phyloP scores from a whole-genome alignment of 2,113 vertebrate genomes.

The Scopus umbretta region DNA sequence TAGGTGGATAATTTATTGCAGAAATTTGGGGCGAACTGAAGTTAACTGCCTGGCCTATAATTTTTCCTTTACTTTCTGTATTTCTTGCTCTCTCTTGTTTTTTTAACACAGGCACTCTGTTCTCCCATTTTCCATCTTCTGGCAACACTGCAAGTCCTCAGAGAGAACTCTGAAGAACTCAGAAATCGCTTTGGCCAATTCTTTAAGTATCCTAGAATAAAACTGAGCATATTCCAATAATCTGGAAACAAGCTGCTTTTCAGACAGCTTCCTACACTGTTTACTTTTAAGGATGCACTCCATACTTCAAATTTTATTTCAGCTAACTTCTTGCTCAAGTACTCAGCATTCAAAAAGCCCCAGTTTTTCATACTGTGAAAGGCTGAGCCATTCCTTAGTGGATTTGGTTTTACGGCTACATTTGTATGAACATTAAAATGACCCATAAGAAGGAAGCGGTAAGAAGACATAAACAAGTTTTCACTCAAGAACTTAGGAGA shows the following conservation, averaged over 20 bases:
- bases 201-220: background rate
- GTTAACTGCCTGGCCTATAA: background rate
- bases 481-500: background rate
- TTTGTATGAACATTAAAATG: background rate
- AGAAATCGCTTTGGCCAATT: background rate
- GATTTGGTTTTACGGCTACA: background rate
- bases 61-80: background rate
- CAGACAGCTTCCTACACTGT: background rate
- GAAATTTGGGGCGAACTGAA: background rate
- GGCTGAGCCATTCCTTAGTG: background rate
- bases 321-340: background rate
- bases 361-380: background rate
- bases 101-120: background rate
- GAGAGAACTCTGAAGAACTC: background rate
- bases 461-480: background rate
- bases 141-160: background rate
- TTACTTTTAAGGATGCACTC: background rate
- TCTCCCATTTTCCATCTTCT: background rate
- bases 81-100: background rate
- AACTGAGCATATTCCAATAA: background rate
- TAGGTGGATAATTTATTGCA: background rate
- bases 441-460: background rate
- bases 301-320: background rate
- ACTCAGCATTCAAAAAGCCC: background rate
- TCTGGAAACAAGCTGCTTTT: background rate